Conservation (phyloP, 1,140 invertebrate genomes). For the Dinothrombium tinctorium region DNA sequence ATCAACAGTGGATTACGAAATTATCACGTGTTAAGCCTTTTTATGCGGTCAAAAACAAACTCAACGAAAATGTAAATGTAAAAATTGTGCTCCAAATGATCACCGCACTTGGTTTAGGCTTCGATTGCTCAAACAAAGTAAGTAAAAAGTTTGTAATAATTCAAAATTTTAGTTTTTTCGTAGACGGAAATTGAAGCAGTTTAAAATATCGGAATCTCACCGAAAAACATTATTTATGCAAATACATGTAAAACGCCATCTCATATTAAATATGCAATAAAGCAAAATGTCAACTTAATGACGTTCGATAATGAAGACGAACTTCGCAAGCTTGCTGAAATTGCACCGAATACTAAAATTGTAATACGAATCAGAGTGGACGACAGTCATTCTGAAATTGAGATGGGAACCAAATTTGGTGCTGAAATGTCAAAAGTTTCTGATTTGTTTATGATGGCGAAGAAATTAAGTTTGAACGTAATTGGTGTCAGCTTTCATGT, state of each 20-base stretch:
- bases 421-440: constrained; percentile 59
- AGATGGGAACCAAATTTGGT: constrained; percentile 85
- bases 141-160: no score
- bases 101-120: constrained; percentile 59
- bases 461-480: constrained; percentile 40
- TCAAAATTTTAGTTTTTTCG: no score
- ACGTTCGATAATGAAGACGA: constrained; percentile 92
- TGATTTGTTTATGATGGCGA: constrained; percentile 46
- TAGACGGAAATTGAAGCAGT: constrained; percentile 65
- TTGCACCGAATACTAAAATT: constrained; percentile 54
- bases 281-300: constrained; percentile 50
- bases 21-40: constrained; percentile 73
- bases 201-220: constrained; percentile 44
- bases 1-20: constrained; percentile 51
- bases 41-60: constrained; percentile 93
- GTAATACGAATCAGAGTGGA: constrained; percentile 78
- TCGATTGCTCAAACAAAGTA: constrained; percentile 89
- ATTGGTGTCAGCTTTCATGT: constrained; percentile 70
- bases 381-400: constrained; percentile 59
- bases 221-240: constrained; percentile 77
- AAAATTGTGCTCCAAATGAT: constrained; percentile 55
- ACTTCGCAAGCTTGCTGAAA: constrained; percentile 63
- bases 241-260: constrained; percentile 87
- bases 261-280: constrained; percentile 61
- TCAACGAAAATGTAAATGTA: no score